These are phyloP conservation scores for Dendrocincla tyrannina DNA, from an alignment of 2,797 vertebrate species.

Conservation along the genomic window DNA sequence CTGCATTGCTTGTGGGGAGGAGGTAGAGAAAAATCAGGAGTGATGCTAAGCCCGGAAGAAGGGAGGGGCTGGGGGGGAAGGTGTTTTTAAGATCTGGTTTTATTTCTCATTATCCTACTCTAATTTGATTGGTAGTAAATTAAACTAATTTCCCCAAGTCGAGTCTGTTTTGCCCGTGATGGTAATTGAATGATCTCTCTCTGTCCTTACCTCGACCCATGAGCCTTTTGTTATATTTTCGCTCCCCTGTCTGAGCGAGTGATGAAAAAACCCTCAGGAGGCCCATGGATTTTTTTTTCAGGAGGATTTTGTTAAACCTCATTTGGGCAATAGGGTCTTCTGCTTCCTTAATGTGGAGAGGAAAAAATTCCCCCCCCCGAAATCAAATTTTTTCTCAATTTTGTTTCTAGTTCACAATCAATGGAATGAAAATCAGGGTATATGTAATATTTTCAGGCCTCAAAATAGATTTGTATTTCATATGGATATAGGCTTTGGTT, in stretches of 20 bases:
- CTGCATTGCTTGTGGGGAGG: background rate
- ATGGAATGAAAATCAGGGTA: background rate
- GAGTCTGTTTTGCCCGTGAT: background rate
- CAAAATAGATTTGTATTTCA: constrained; percentile 22
- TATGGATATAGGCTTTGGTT: background rate
- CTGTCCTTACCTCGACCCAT: background rate
- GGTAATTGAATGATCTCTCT: background rate
- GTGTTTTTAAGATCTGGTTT: background rate
- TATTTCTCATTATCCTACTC: background rate
- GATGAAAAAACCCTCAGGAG: background rate
- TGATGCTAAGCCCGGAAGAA: background rate
- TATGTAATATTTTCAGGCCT: background rate
- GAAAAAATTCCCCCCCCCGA: background rate
- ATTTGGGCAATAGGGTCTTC: background rate
- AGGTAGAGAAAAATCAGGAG: background rate
- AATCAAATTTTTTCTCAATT: background rate
- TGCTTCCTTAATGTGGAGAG: background rate
- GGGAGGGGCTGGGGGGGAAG: background rate
- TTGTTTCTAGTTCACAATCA: background rate
- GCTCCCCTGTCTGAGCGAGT: background rate
- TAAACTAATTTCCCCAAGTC: background rate
- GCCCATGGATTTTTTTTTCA: background rate
- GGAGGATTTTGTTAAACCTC: background rate
- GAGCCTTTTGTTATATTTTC: background rate
- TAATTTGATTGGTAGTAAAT: constrained; percentile 4